Evolutionary conservation across 2,888 invertebrate species (phyloP).

Genomic region (Lochmaea crataegi): DNA sequence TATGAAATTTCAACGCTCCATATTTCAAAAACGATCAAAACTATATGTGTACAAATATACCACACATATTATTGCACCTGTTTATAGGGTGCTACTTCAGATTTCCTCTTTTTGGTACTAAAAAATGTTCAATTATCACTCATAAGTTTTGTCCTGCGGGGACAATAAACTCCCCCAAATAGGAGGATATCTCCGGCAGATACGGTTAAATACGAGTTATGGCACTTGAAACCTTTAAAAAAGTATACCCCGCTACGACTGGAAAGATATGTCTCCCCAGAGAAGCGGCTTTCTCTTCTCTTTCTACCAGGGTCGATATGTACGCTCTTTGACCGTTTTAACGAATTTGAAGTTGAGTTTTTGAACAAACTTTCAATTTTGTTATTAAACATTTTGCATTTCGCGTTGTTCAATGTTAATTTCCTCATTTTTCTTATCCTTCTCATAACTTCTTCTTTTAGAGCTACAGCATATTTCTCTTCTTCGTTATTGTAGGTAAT

Average conservation of each 20-base stretch:
- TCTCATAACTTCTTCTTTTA: too few relatives aligned
- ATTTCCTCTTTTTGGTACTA: slow-evolving; percentile 54
- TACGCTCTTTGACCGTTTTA: slow-evolving; percentile 51
- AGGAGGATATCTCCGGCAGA: slow-evolving; percentile 56
- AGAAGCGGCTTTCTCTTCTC: slow-evolving; percentile 31
- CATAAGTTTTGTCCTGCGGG: slow-evolving; percentile 55
- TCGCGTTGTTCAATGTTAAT: too few relatives aligned
- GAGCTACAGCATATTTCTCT: too few relatives aligned
- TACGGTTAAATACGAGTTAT: slow-evolving; percentile 60
- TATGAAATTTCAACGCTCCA: too few relatives aligned
- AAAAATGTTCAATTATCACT: slow-evolving; percentile 59
- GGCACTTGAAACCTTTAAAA: slow-evolving; percentile 57
- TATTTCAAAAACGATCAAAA: too few relatives aligned
- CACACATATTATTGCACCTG: not conserved
- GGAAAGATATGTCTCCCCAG: slow-evolving; percentile 47
- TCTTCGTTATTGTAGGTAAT: too few relatives aligned
- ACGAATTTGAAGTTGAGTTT: not conserved
- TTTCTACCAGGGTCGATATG: slow-evolving; percentile 50
- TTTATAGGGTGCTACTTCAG: not conserved
- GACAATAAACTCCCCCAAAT: slow-evolving; percentile 57
- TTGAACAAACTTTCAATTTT: not conserved
- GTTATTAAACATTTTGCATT: not conserved
- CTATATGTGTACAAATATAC: too few relatives aligned
- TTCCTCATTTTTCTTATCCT: too few relatives aligned
- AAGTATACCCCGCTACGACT: slow-evolving; percentile 51